Base-by-base conservation (phyloP, 2,797 vertebrate genomes). In the Rachycentron canadum region DNA sequence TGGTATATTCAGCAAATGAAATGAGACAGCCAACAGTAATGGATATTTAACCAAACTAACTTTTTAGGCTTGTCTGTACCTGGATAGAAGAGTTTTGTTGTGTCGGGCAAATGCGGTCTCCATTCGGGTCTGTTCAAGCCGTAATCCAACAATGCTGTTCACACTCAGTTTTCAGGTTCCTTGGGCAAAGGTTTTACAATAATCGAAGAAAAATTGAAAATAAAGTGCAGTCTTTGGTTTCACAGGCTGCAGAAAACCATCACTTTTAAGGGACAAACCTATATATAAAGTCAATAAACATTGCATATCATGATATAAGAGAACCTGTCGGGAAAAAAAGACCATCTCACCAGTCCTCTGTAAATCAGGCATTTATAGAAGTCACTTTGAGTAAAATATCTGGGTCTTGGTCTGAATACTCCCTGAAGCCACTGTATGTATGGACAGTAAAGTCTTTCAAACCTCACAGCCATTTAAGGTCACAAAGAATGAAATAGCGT, bases 1-100 rank as follows among this genome's bases (percentile, higher is more conserved):
- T 49, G 73, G n/a, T 72, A 43, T 30, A 73, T 73, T 57, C 45
- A 58, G 23, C 41, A 76, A 80, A 69, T 38, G 28, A 58, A 81
- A 23, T 45, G 0, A 61, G 0, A 62, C 30, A 52, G 9, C 21
- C 5, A 28, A 50, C 28, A 53, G 25, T 17, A 62, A 41, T 53
- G 45, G 28, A 12, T 36, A 36, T 61, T 70, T 40, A 19, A 38
- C 12, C 28, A 36, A 53, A 70, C 26, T 7, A 32, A 14, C 9
- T 26, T 68, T 68, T 12, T 19, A 59, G 10, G 21, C 38, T 19
- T 7, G 7, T 59, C n/a, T 65, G 32, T 43, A 17, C 3, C 14
- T 36, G 16, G 9, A n/a, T 43, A 45, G 47, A n/a, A 68, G 28
- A 58, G 8, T 32, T 38, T 53, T 63, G 11, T 55, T 38, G 6